Percentiles rank a stretch among this genome's conserved stretches.
These are phyloP conservation scores for Pagetopsis macropterus DNA, from an alignment of 2,797 vertebrate species.

Conservation along the genomic window DNA sequence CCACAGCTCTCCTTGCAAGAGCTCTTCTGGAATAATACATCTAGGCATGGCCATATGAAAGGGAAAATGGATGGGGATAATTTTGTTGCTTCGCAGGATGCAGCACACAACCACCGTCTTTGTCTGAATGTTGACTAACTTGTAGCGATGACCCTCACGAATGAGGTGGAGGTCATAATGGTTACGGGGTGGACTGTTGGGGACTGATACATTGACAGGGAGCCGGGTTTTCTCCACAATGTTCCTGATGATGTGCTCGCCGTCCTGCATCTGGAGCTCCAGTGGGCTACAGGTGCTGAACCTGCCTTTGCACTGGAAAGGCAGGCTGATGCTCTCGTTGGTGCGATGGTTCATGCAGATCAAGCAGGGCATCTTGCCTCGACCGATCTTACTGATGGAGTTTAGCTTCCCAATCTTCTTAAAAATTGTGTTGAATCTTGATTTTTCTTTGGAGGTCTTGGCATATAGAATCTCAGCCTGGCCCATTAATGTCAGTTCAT, in stretches of 20 bases:
- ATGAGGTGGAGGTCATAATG: conserved; percentile 96
- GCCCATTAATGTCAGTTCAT: conserved; percentile 98
- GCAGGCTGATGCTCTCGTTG: conserved; percentile 98
- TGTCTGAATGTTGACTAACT: conserved; percentile 98
- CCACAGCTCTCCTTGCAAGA: conserved; percentile 92
- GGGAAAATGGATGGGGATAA: conserved; percentile 94
- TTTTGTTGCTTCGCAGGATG: conserved; percentile 90
- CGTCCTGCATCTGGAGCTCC: conserved; percentile 98
- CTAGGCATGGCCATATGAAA: conserved; percentile 90
- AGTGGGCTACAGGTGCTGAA: conserved; percentile 97
- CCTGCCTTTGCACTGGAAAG: conserved; percentile 96
- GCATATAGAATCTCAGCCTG: conserved; percentile 99
- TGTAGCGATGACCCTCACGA: conserved; percentile 96
- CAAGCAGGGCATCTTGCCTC: conserved; percentile 98
- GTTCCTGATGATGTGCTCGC: conserved; percentile 96
- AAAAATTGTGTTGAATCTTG: conserved; percentile 96
- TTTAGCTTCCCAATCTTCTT: conserved; percentile 98
- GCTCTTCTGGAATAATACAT: conserved; percentile 91
- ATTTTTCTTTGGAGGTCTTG: conserved; percentile 95
- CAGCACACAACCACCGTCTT: conserved; percentile 98
- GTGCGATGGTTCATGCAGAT: conserved; percentile 99
- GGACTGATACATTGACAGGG: conserved; percentile 95
- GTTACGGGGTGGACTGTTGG: conserved; percentile 92
- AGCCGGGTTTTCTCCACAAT: conserved; percentile 97
- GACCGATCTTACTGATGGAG: conserved; percentile 93